Base-by-base conservation (phyloP, 2,113 vertebrate species). In the Andinoacara biseriatus region DNA sequence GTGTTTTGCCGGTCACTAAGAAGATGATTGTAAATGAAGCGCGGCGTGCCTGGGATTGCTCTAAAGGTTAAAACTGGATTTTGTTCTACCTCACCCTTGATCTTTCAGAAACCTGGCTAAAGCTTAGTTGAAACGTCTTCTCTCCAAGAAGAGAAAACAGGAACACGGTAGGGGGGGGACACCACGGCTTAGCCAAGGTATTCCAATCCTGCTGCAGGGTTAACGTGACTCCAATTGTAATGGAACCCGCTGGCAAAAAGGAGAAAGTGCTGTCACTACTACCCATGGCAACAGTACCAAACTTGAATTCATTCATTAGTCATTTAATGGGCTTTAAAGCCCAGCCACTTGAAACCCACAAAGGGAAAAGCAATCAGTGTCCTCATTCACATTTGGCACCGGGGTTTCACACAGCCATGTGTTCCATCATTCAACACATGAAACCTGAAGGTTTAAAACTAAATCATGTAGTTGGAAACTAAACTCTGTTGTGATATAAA, bases 261-360 rank as follows among this genome's bases (percentile, higher is more conserved):
- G 74, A 78, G 81, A 86, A 58, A 83, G 67, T 24, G 49, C 61
- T 52, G 72, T 56, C 57, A 60, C 69, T 26, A 11, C 67, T 22
- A 26, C 38, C 84, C 78, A 82, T 61, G 78, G 80, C 35, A 85
- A 89, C 83, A 26, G 74, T 5, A 83, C 67, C 83, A 82, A 80
- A 76, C 72, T 76, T 82, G 2, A 78, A 88, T 77, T 87, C 77
- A 83, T 89, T 87, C 80, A 82, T 84, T 65, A 74, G 63, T 76
- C 69, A 69, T 74, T 63, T 54, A 83, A 76, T 76, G 72, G 81
- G 75, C 61, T 81, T 85, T 62, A 76, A 75, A 81, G 59, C n/a
- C 15, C 33, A 54, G 80, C 74, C 75, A 52, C 59, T 80, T 58
- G 63, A 84, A 84, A 78, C 24, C 83, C 74, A 82, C 49, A 88